Base-by-base conservation (phyloP, 2,888 invertebrate species). In the Sinopyrophorus schimmeli region DNA sequence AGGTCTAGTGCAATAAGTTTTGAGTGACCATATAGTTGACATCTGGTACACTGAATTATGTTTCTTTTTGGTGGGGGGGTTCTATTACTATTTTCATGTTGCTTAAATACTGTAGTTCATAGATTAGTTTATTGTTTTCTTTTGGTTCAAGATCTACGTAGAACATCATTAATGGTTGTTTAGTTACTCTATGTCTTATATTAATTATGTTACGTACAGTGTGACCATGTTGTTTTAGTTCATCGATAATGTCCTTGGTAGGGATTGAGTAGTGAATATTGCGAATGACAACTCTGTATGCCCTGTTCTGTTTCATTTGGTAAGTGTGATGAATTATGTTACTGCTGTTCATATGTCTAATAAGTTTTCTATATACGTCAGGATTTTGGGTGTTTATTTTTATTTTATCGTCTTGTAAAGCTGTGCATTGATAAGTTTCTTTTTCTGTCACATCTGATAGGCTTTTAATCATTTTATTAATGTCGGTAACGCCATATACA, bases 341-440 rank as follows among this genome's bases (percentile, higher is more conserved):
- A 21, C 9, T 2, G 7, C 9, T 2, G 5, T 21, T 9, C 2
- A 21, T 7, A 5, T n/a, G 3, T 21, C 2, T 3, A 3, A n/a
- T 21, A 4, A 5, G n/a, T 21, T 21, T 21, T 21, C n/a, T n/a
- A n/a, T n/a, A n/a, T n/a, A n/a, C n/a, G n/a, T 26, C 10, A 26
- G 10, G 11, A 3, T 14, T 21, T 5, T 35, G 26, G 10, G n/a
- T 26, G 26, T 26, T 31, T 6, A 31, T 7, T 31, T 31, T 31
- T 3, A 17, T 16, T n/a, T 6, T 31, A 31, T n/a, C 9, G 16
- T 27, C 27, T 26, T 10, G 17, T 38, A 38, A 11, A 5, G 27
- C 38, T 15, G 16, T 38, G 26, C 38, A 26, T 11, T 38, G 38
- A 26, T 18, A 38, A 3, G 38, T 38, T 35, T 27, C 26, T 26